These are phyloP conservation scores for Ceryle rudis DNA, from an alignment of 2,797 vertebrate species.

Conservation along the genomic window DNA sequence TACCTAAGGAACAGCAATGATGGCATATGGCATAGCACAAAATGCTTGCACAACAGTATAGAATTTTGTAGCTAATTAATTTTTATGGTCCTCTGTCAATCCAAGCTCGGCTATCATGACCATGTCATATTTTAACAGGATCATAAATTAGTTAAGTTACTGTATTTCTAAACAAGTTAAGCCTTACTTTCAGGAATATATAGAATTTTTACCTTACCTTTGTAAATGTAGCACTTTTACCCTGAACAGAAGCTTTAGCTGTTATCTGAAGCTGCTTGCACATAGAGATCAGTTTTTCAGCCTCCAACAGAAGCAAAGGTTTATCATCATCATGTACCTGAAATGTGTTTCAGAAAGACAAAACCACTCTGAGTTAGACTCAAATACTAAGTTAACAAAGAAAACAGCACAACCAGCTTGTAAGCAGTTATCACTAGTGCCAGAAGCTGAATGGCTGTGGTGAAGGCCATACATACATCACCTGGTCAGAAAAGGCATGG, in stretches of 20 bases:
- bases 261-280: conserved; percentile 93
- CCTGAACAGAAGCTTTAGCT: conserved; percentile 87
- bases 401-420: background rate
- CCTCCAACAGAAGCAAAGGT: conserved; percentile 86
- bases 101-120: background rate
- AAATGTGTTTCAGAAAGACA: conserved; percentile 38
- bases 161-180: background rate
- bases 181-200: background rate
- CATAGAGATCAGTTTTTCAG: conserved; percentile 88
- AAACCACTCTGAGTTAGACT: background rate
- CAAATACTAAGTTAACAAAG: background rate
- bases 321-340: conserved; percentile 91
- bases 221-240: conserved; percentile 92
- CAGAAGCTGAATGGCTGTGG: background rate
- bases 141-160: background rate
- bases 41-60: background rate
- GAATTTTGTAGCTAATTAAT: background rate
- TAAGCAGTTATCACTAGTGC: background rate
- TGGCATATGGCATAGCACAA: background rate
- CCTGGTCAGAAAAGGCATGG: conserved; percentile 89
- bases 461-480: conserved; percentile 64
- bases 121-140: background rate
- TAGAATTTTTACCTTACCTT: conserved; percentile 83
- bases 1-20: background rate
- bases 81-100: background rate